phyloP scores from a whole-genome alignment of 2,797 vertebrate species.

The Iguana delicatissima region DNA sequence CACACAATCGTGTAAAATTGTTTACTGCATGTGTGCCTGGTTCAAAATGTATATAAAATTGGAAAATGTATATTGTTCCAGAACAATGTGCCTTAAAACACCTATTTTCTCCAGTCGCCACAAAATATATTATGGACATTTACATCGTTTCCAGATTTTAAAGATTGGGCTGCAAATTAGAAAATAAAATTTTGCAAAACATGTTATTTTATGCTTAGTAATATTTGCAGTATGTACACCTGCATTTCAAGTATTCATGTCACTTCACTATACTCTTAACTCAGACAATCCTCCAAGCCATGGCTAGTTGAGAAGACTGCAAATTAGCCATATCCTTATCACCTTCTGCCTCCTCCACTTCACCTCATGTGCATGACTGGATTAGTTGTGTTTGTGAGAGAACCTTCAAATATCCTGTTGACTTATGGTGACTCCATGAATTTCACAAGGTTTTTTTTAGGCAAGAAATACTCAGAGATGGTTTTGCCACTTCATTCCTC shows the following conservation, averaged over 20 bases:
- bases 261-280: not conserved
- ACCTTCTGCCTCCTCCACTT: not conserved
- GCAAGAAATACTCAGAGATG: too few relatives aligned
- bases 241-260: not conserved
- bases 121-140: not conserved
- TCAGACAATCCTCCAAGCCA: not conserved
- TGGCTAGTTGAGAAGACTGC: not conserved
- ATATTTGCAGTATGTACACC: not conserved
- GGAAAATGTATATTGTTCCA: not conserved
- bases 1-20: conserved; percentile 18
- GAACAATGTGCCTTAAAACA: conserved; percentile 4
- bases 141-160: conserved; percentile 2
- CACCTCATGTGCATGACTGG: not conserved
- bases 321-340: not conserved
- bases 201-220: not conserved
- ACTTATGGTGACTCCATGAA: too few relatives aligned
- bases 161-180: not conserved
- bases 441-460: too few relatives aligned
- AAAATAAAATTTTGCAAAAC: not conserved
- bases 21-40: not conserved
- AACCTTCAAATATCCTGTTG: too few relatives aligned
- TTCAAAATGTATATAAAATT: not conserved
- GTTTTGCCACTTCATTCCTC: too few relatives aligned
- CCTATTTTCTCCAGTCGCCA: not conserved
- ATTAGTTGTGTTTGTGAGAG: too few relatives aligned